Evolutionary conservation across 2,888 invertebrate species (phyloP).

Genomic region (Shargacucullia verbasci): DNA sequence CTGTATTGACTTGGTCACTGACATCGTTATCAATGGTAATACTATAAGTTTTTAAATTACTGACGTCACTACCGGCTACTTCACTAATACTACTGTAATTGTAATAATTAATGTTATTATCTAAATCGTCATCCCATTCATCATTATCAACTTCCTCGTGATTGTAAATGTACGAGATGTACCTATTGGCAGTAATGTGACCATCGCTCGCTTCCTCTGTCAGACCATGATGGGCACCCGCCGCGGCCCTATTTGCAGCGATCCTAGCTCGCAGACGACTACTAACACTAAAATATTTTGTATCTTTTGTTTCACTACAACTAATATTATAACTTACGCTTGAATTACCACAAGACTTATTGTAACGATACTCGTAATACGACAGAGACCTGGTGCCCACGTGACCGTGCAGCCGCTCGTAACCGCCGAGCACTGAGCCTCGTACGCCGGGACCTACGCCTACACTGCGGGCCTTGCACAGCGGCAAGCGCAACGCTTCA

Average conservation of each 20-base stretch:
- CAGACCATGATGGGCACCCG: not conserved
- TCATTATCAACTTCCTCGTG: not conserved
- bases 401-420: not conserved
- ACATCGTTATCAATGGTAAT: not conserved
- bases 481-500: slow-evolving; percentile 3
- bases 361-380: slow-evolving; percentile 8
- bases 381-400: slow-evolving; percentile 2
- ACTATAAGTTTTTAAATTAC: not conserved
- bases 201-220: not conserved
- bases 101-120: not conserved
- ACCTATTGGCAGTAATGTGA: too few relatives aligned
- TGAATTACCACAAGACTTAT: not conserved
- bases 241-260: not conserved
- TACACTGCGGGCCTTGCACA: too few relatives aligned
- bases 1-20: not conserved
- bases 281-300: not conserved
- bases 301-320: slow-evolving; percentile 3
- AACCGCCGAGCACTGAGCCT: not conserved
- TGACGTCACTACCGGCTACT: not conserved
- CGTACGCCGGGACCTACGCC: too few relatives aligned
- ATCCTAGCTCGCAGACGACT: slow-evolving; percentile 2
- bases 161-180: too few relatives aligned
- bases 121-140: slow-evolving; percentile 8
- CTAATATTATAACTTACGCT: slow-evolving; percentile 1
- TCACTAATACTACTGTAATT: not conserved